Percentiles rank a stretch among this genome's conserved stretches.
These are phyloP conservation scores for Sebastolobus alascanus DNA, from an alignment of 2,797 vertebrate species.

Conservation along the genomic window DNA sequence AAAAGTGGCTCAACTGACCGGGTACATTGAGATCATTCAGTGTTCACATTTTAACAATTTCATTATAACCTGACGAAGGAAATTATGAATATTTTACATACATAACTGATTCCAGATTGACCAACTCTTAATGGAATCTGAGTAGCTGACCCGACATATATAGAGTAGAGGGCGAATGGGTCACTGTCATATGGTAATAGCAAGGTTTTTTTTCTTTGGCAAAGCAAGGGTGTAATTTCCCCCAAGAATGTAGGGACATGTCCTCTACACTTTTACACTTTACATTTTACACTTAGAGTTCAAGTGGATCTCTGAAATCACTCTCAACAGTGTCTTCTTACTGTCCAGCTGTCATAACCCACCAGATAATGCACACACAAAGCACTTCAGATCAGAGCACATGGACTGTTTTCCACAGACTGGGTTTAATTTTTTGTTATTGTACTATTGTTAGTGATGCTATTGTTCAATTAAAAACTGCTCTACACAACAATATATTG, in stretches of 20 bases:
- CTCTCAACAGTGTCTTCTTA: background rate
- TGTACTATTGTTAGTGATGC: background rate
- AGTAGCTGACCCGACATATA: conserved; percentile 2
- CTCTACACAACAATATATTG: background rate
- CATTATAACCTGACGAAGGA: background rate
- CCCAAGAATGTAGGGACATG: background rate
- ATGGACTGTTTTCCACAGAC: no score
- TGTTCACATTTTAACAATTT: background rate
- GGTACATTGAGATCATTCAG: background rate
- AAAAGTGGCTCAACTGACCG: background rate
- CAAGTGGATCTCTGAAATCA: background rate
- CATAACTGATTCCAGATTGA: conserved; percentile 1
- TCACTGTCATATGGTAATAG: conserved; percentile 6
- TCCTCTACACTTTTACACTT: background rate
- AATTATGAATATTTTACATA: background rate
- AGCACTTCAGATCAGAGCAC: no score
- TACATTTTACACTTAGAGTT: background rate
- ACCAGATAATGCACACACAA: background rate
- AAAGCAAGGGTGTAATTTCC: background rate
- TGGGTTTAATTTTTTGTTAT: no score
- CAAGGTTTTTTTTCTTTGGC: background rate
- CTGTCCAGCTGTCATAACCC: background rate
- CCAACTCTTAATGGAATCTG: background rate
- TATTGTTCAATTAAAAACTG: background rate
- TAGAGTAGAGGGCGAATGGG: conserved; percentile 3